Conservation (phyloP, 2,113 vertebrate genomes). For the Oryzias melastigma region DNA sequence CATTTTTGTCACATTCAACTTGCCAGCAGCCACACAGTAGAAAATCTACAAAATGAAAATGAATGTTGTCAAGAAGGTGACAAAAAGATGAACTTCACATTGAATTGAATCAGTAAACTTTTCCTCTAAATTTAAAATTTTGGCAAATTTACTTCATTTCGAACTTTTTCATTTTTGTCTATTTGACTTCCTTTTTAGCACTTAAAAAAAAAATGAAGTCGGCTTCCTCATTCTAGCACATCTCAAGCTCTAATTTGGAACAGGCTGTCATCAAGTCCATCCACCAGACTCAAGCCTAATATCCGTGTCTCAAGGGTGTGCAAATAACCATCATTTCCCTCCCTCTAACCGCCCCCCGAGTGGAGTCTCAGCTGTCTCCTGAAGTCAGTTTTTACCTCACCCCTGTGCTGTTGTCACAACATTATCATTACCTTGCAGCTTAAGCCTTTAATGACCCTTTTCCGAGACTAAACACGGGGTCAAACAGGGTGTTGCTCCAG, state of each 20-base stretch:
- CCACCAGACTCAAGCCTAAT: slow-evolving; percentile 62
- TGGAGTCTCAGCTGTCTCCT: slow-evolving; percentile 61
- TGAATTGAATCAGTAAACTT: slow-evolving; percentile 35
- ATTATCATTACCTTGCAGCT: slow-evolving; percentile 73
- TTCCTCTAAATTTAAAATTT: slow-evolving; percentile 20
- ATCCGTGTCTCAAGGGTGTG: slow-evolving; percentile 65
- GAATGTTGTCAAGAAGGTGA: slow-evolving; percentile 54
- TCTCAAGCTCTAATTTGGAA: slow-evolving; percentile 29
- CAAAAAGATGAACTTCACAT: slow-evolving; percentile 31
- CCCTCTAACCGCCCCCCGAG: slow-evolving; percentile 43
- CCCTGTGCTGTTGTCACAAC: slow-evolving; percentile 68
- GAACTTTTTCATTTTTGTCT: not conserved
- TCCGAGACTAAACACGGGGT: slow-evolving; percentile 66
- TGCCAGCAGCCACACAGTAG: slow-evolving; percentile 50
- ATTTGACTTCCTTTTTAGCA: too few species aligned
- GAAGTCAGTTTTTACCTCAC: slow-evolving; percentile 67
- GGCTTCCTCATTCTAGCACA: too few species aligned
- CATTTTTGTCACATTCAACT: slow-evolving; percentile 62
- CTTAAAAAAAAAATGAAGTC: too few species aligned
- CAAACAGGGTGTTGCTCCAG: slow-evolving; percentile 56
- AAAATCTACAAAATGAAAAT: slow-evolving; percentile 71
- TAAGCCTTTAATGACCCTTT: slow-evolving; percentile 65
- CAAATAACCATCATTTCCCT: slow-evolving; percentile 71
- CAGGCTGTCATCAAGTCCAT: slow-evolving; percentile 68
- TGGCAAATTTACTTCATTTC: slow-evolving; percentile 42